Percentiles rank a stretch among this genome's conserved stretches.
These are phyloP conservation scores for Tachyglossus aculeatus DNA, from an alignment of 2,797 vertebrate species.

Conservation along the genomic window DNA sequence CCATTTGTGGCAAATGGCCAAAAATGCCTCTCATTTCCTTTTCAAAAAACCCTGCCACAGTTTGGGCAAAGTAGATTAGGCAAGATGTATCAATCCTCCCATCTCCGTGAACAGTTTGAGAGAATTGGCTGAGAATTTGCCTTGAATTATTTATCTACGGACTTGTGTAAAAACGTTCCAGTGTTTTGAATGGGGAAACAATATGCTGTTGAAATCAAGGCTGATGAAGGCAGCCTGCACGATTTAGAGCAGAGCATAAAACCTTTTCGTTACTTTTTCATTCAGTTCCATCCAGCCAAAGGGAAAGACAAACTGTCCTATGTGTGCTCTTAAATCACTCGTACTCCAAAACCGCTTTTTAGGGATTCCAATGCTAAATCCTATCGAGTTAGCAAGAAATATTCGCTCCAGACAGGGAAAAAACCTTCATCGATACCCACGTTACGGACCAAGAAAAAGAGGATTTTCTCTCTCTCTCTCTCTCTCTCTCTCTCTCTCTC, in stretches of 20 bases:
- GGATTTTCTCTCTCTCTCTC: too few relatives aligned
- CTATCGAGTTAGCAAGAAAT: slow-evolving; percentile 36
- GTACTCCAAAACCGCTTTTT: slow-evolving; percentile 42
- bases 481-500: too few relatives aligned
- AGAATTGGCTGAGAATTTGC: slow-evolving; percentile 45
- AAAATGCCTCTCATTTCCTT: slow-evolving; percentile 17
- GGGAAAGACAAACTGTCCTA: slow-evolving; percentile 7
- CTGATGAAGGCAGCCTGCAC: not conserved
- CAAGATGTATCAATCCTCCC: slow-evolving; percentile 53
- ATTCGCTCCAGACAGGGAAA: slow-evolving; percentile 32
- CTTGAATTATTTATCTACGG: slow-evolving; percentile 46
- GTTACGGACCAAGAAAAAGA: slow-evolving; percentile 17
- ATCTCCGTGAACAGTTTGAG: slow-evolving; percentile 47
- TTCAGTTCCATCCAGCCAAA: slow-evolving; percentile 39
- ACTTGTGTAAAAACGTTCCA: slow-evolving; percentile 29
- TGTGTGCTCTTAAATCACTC: slow-evolving; percentile 49
- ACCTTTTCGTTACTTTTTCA: slow-evolving; percentile 3
- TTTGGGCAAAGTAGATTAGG: slow-evolving; percentile 63
- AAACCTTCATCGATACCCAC: slow-evolving; percentile 30
- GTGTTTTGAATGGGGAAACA: slow-evolving; percentile 46
- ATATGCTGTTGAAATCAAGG: slow-evolving; percentile 26
- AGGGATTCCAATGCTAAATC: slow-evolving; percentile 47
- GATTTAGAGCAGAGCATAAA: slow-evolving; percentile 17
- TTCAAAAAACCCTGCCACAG: slow-evolving; percentile 8
- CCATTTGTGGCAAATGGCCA: slow-evolving; percentile 66